Percentiles rank a stretch among this genome's conserved stretches.
These are phyloP conservation scores for Falco cherrug DNA, from an alignment of 2,797 vertebrate genomes.

Conservation along the genomic window DNA sequence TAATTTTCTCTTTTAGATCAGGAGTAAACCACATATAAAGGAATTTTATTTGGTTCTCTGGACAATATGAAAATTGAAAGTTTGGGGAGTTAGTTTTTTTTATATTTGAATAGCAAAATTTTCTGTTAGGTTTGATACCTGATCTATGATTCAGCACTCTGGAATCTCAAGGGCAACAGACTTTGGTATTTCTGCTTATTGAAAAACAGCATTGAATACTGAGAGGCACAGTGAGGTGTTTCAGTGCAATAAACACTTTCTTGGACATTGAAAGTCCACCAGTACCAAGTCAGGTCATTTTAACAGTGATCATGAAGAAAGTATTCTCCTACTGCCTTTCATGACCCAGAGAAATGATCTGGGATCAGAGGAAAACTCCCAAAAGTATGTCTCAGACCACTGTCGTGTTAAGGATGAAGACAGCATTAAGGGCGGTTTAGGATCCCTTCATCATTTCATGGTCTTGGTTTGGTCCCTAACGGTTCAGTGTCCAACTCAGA, in stretches of 20 bases:
- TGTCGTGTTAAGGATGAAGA: background rate
- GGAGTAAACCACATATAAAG: background rate
- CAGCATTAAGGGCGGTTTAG: background rate
- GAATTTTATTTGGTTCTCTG: background rate
- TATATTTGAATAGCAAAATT: background rate
- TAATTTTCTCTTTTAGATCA: background rate
- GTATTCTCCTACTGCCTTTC: background rate
- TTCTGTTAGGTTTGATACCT: background rate
- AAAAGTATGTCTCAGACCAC: background rate
- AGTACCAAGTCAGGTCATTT: background rate
- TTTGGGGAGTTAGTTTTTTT: rapidly evolving
- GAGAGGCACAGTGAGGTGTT: background rate
- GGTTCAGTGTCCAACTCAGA: background rate
- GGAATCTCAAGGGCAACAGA: background rate
- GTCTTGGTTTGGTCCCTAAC: background rate
- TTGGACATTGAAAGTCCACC: background rate
- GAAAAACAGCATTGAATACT: background rate
- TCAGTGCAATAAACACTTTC: background rate
- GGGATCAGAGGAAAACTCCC: background rate
- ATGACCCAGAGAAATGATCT: background rate
- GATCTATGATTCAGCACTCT: background rate
- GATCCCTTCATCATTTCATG: background rate
- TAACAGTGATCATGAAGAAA: background rate
- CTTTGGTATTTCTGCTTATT: background rate
- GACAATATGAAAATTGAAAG: background rate